Percentiles rank a stretch among this genome's conserved stretches.
Evolutionary conservation across 2,113 vertebrate species (phyloP).

Genomic region (Etheostoma spectabile): DNA sequence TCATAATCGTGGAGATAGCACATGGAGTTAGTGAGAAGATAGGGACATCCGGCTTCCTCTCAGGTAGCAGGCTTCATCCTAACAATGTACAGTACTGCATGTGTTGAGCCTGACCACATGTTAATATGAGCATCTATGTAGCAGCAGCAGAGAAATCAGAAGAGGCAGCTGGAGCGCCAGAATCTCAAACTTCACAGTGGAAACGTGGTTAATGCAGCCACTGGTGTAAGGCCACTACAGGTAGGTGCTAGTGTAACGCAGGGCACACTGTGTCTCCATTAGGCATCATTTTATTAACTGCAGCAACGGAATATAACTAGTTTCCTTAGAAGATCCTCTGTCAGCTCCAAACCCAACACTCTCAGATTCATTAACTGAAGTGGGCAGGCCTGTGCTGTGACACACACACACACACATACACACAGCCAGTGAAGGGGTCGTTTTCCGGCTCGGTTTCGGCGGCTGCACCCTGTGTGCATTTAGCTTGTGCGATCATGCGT

Average conservation of each 20-base stretch:
- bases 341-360: conserved; percentile 1
- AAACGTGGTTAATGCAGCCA: not conserved
- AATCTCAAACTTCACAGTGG: not conserved
- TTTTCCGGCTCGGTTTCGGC: conserved; percentile 34
- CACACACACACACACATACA: conserved; percentile 24
- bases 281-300: not conserved
- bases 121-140: too few species aligned
- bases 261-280: not conserved
- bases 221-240: not conserved
- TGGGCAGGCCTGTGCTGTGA: not conserved
- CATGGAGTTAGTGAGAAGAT: too few species aligned
- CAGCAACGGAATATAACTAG: not conserved
- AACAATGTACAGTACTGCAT: too few species aligned
- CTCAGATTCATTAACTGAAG: conserved; percentile 22
- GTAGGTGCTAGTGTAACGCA: not conserved
- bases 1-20: too few species aligned
- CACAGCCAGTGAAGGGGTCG: conserved; percentile 21
- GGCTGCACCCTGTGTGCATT: conserved; percentile 9
- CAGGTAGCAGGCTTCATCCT: too few species aligned
- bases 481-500: conserved; percentile 30
- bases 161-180: not conserved
- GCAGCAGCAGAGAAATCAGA: too few species aligned
- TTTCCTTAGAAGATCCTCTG: not conserved
- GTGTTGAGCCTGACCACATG: too few species aligned
- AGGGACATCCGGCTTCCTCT: too few species aligned